These are phyloP conservation scores for Sphyrna mokarran DNA, from an alignment of 2,113 vertebrate genomes.

Conservation along the genomic window DNA sequence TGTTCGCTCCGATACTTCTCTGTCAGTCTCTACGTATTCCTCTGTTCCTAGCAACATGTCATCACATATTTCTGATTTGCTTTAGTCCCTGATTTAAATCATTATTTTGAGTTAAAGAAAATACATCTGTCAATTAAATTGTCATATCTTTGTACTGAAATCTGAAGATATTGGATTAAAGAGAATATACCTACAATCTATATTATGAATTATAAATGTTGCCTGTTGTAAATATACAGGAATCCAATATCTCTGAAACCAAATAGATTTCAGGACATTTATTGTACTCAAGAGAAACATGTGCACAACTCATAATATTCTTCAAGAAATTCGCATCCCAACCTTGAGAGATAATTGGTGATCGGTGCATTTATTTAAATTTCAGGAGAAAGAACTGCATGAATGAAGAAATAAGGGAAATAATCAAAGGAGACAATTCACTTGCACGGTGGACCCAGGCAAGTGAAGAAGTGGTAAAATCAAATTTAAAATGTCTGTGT, in stretches of 20 bases:
- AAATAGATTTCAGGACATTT: conserved; percentile 16
- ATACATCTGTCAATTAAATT: background rate
- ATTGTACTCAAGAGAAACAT: conserved; percentile 10
- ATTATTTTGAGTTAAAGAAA: background rate
- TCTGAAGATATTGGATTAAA: background rate
- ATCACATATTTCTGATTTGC: background rate
- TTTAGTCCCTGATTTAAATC: background rate
- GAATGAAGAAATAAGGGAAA: background rate
- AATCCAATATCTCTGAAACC: conserved; percentile 16
- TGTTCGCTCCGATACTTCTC: background rate
- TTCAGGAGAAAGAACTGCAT: background rate
- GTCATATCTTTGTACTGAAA: background rate
- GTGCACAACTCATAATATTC: background rate
- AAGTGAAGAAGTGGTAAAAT: too few species aligned
- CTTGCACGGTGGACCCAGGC: background rate
- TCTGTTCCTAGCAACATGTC: too few species aligned
- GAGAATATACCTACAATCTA: conserved; percentile 15
- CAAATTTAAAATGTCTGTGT: conserved; percentile 7
- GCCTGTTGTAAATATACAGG: conserved; percentile 9
- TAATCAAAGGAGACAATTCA: background rate
- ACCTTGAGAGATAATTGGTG: background rate
- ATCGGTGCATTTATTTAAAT: conserved; percentile 4
- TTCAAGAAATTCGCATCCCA: background rate
- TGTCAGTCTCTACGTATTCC: background rate
- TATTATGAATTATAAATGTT: conserved; percentile 36